Percentiles rank a stretch among this genome's conserved stretches.
These are phyloP conservation scores for Machimus atricapillus DNA, from an alignment of 2,888 invertebrate species.

Conservation along the genomic window DNA sequence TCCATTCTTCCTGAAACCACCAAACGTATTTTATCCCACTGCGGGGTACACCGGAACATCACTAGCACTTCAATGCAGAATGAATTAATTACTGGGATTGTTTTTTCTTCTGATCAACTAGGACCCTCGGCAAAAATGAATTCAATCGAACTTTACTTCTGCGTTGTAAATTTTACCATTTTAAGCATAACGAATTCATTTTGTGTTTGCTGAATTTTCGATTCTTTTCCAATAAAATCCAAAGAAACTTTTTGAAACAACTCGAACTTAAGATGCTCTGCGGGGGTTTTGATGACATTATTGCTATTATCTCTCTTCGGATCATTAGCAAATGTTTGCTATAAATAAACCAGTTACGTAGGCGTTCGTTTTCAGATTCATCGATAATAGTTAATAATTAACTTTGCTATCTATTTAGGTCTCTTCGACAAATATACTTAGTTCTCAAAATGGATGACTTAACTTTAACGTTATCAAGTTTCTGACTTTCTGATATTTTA, in stretches of 20 bases:
- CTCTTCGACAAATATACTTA: background rate
- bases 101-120: background rate
- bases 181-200: background rate
- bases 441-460: slow-evolving; percentile 21
- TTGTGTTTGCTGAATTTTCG: background rate
- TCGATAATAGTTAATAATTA: slow-evolving; percentile 21
- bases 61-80: background rate
- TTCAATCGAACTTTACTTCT: background rate
- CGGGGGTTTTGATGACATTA: background rate
- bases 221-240: background rate
- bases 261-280: background rate
- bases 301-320: background rate
- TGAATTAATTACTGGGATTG: slow-evolving; percentile 1
- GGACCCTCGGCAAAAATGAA: background rate
- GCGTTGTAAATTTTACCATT: background rate
- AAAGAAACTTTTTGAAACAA: background rate
- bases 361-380: background rate
- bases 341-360: slow-evolving; percentile 8
- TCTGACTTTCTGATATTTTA: background rate
- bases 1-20: background rate
- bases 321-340: slow-evolving; percentile 25
- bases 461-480: slow-evolving; percentile 5
- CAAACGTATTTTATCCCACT: background rate
- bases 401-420: slow-evolving; percentile 5
- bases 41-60: background rate